Evolutionary conservation across 2,113 vertebrate genomes (phyloP).

Genomic region (Ceratotherium simum): DNA sequence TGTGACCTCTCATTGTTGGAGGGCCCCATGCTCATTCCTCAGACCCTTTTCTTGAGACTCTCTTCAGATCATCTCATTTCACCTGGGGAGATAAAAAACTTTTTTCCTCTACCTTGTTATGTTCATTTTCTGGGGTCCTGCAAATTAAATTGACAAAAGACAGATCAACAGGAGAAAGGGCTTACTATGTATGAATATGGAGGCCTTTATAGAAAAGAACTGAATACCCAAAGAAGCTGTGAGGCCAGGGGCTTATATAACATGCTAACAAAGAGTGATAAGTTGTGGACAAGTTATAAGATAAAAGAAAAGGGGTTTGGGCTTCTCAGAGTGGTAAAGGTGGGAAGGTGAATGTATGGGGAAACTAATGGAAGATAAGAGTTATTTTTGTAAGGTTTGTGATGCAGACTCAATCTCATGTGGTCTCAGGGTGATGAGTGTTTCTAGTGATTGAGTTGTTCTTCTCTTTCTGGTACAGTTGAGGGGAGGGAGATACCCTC

Average conservation of each 20-base stretch:
- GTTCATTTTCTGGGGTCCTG: not conserved
- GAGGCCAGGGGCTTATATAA: not conserved
- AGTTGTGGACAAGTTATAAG: not conserved
- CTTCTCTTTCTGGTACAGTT: not conserved
- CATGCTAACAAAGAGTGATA: not conserved
- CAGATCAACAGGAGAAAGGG: not conserved
- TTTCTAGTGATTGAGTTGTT: not conserved
- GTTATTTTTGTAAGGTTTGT: conserved; percentile 13
- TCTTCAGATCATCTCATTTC: not conserved
- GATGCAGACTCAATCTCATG: not conserved
- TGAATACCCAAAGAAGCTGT: not conserved
- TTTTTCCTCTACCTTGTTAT: not conserved
- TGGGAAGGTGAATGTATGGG: not conserved
- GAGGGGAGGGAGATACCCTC: not conserved
- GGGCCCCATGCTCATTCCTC: not conserved
- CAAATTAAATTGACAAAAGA: conserved; percentile 1
- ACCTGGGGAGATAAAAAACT: not conserved
- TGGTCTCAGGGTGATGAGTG: not conserved
- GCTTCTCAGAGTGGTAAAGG: not conserved
- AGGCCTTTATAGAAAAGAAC: not conserved
- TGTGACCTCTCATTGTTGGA: not conserved
- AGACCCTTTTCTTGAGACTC: not conserved
- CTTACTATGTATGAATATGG: not conserved
- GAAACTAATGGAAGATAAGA: not conserved
- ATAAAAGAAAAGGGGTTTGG: not conserved